Base-by-base conservation (phyloP, 2,888 invertebrate genomes). In the Diplazon laetatorius region DNA sequence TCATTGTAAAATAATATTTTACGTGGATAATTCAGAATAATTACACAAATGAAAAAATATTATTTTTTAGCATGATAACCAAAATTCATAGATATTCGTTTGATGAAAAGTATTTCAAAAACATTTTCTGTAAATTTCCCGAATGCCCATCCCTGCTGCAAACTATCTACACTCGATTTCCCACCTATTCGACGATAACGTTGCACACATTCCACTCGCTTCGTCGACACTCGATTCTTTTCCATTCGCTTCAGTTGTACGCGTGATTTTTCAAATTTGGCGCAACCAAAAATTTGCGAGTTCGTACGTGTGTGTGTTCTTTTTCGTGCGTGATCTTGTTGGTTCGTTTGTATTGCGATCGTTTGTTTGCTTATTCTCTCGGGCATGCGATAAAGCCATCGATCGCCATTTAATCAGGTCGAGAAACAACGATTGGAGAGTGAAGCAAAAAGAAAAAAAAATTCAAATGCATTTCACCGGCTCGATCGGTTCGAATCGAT, bases 221-320 rank as follows among this genome's bases (percentile, higher is more conserved):
- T 69, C 30, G 5, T 52, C 35, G 30, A 52, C 52, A 25, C 52
- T 48, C 35, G 20, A 18, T 14, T 75, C 12, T 75, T 68, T 59
- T 71, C 48, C 16, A 65, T 65, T 37, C 20, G 63, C 63, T 70
- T 70, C 20, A 9, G 70, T 48, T 48, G 20, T 18, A 30, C 30
- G 63, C 55, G 63, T 48, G 37, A 30, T 60, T 42, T 25, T 9
- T 3, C 25, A 52, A 52, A 30, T 30, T 5, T 14, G 5, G 14
- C 8, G 3, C n/a, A 52, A 52, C 25, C 52, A 25, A 2, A n/a
- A n/a, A n/a, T n/a, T n/a, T n/a, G n/a, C n/a, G n/a, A 52, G 52
- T 52, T 39, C 25, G 63, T 57, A 48, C 39, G 63, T 42, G 39
- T 57, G 60, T 69, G 48, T 59, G 39, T 68, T 57, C 60, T 5